phyloP scores from a whole-genome alignment of 1,140 invertebrate species.

The Brachionus manjavacas region DNA sequence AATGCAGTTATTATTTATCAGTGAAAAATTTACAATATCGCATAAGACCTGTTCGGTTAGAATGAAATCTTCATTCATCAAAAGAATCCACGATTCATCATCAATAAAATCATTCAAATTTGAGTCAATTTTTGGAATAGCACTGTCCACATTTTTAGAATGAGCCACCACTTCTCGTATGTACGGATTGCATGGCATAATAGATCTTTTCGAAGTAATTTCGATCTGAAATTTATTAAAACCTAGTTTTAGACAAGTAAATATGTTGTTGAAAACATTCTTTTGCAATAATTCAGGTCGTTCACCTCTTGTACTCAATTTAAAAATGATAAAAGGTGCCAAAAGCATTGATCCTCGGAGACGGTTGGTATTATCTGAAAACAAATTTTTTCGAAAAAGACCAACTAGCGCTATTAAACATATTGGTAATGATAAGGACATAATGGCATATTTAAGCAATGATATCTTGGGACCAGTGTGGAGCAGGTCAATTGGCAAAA shows the following conservation, averaged over 20 bases:
- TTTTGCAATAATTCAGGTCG: conserved; percentile 81
- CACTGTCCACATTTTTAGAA: conserved; percentile 62
- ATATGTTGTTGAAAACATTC: conserved; percentile 81
- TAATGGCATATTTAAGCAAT: conserved; percentile 45
- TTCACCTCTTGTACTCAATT: conserved; percentile 88
- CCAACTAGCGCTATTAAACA: conserved; percentile 70
- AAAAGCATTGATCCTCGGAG: conserved; percentile 80
- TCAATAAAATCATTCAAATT: conserved; percentile 77
- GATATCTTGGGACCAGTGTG: background rate
- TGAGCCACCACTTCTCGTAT: conserved; percentile 79
- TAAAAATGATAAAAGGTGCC: conserved; percentile 88
- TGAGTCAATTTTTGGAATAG: conserved; percentile 76
- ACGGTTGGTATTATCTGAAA: conserved; percentile 77
- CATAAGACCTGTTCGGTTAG: conserved; percentile 78
- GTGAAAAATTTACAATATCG: conserved; percentile 92
- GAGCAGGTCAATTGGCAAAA: background rate
- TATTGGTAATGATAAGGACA: conserved; percentile 45
- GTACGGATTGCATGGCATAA: conserved; percentile 63
- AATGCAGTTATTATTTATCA: conserved; percentile 87
- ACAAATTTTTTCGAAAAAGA: conserved; percentile 83
- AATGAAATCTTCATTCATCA: conserved; percentile 92
- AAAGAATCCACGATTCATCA: conserved; percentile 91
- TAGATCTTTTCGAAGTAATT: conserved; percentile 86
- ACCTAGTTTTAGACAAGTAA: conserved; percentile 78
- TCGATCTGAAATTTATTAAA: conserved; percentile 94